Evolutionary conservation across 2,888 invertebrate species (phyloP).

Genomic region (Gortyna flavago): DNA sequence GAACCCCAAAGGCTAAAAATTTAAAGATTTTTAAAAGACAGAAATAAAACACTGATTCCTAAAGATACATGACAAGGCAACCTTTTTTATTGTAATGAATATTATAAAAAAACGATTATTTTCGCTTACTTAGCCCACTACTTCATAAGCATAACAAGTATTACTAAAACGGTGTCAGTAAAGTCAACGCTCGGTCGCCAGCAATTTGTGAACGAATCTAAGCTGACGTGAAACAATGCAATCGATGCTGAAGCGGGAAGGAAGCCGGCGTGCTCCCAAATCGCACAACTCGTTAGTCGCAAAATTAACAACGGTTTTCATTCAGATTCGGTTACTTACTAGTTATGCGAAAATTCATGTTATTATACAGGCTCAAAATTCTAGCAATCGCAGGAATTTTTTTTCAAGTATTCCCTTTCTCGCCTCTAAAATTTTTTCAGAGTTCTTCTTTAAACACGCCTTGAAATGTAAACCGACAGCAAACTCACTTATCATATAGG

Average conservation of each 20-base stretch:
- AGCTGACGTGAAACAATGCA: slow-evolving; percentile 73
- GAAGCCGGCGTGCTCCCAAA: slow-evolving; percentile 51
- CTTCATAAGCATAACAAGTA: neutral
- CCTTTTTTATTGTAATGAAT: too few species aligned
- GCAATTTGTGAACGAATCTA: slow-evolving; percentile 68
- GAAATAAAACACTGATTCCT: too few species aligned
- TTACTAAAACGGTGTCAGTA: slow-evolving; percentile 37
- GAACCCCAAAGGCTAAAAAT: too few species aligned
- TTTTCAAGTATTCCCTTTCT: neutral
- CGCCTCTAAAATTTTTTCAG: neutral
- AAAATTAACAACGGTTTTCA: too few species aligned
- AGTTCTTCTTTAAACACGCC: neutral
- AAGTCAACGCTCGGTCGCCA: slow-evolving; percentile 45
- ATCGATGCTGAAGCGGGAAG: slow-evolving; percentile 57
- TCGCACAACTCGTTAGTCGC: neutral
- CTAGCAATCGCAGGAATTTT: neutral
- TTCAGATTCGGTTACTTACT: neutral
- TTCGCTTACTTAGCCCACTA: neutral
- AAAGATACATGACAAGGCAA: too few species aligned
- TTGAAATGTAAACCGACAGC: neutral
- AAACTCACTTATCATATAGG: neutral
- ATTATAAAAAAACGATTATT: neutral
- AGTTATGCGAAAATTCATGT: too few species aligned
- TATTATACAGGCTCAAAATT: neutral
- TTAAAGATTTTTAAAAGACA: too few species aligned